Evolutionary conservation across 2,113 vertebrate species (phyloP).

Genomic region (Perca schrenkii): DNA sequence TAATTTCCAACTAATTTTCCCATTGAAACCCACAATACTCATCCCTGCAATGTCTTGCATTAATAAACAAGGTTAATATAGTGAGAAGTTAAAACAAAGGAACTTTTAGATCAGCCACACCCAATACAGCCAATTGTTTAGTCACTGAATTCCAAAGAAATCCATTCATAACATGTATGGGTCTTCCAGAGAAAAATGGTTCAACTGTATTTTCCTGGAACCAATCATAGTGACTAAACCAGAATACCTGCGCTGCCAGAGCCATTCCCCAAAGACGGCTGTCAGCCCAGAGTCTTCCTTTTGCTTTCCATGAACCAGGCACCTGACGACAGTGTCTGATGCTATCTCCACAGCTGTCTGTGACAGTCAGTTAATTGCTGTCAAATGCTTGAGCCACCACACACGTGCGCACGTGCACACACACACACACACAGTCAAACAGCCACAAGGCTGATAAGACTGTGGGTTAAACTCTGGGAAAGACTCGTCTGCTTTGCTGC

Average conservation of each 20-base stretch:
- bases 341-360: slow-evolving; percentile 64
- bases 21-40: slow-evolving; percentile 58
- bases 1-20: slow-evolving; percentile 62
- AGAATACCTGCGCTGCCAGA: slow-evolving; percentile 13
- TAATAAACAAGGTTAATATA: slow-evolving; percentile 49
- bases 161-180: neutral
- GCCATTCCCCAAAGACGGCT: neutral
- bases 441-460: slow-evolving; percentile 56
- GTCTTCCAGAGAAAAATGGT: slow-evolving; percentile 10
- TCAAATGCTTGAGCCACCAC: slow-evolving; percentile 38
- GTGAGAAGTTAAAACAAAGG: slow-evolving; percentile 23
- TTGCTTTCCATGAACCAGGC: slow-evolving; percentile 34
- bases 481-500: slow-evolving; percentile 20
- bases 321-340: slow-evolving; percentile 55
- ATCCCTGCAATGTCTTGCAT: slow-evolving; percentile 26
- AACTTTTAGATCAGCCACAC: neutral
- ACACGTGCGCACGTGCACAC: neutral
- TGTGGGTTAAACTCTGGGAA: slow-evolving; percentile 56
- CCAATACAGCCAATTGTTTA: neutral
- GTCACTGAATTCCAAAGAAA: neutral
- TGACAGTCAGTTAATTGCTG: slow-evolving; percentile 57
- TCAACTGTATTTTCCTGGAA: slow-evolving; percentile 20
- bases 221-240: slow-evolving; percentile 3
- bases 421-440: slow-evolving; percentile 31
- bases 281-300: neutral